phyloP scores from a whole-genome alignment of 2,113 vertebrate species.

The Dasypus novemcinctus region DNA sequence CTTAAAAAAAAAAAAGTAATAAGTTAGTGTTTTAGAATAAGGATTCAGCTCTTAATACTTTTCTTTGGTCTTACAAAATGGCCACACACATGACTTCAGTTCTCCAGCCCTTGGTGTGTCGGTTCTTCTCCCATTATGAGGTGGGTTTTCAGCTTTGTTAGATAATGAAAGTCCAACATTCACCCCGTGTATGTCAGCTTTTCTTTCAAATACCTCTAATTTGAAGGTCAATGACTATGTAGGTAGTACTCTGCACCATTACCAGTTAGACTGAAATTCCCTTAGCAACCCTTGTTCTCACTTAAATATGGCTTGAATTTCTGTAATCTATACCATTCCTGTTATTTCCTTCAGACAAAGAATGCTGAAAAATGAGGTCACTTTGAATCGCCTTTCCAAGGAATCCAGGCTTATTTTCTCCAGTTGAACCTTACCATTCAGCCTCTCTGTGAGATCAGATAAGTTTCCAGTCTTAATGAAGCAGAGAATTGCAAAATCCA shows the following conservation, averaged over 20 bases:
- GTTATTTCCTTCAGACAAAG: slow-evolving; percentile 33
- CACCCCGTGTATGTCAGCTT: no score
- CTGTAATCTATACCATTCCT: not conserved
- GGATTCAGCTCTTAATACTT: not conserved
- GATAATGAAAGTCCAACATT: not conserved
- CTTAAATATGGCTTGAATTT: not conserved
- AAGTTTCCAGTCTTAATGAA: slow-evolving; percentile 17
- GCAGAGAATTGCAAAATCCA: slow-evolving; percentile 39
- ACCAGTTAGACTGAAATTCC: not conserved
- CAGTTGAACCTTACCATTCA: not conserved
- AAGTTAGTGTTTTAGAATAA: not conserved
- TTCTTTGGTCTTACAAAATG: not conserved
- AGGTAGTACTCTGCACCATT: not conserved
- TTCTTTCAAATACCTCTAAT: not conserved
- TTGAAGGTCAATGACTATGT: not conserved
- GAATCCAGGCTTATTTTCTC: not conserved
- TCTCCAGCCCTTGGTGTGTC: not conserved
- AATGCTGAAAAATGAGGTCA: slow-evolving; percentile 30
- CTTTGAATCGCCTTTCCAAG: not conserved
- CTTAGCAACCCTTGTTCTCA: not conserved
- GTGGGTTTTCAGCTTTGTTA: not conserved
- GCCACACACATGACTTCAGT: not conserved
- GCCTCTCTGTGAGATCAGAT: not conserved
- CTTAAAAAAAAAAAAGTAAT: no score
- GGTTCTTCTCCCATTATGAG: not conserved